A percentile compares a stretch with the other conserved stretches of the same genome.
These are phyloP conservation scores for Macroteleia sp. DNA, from an alignment of 2,888 invertebrate genomes.

Conservation along the genomic window DNA sequence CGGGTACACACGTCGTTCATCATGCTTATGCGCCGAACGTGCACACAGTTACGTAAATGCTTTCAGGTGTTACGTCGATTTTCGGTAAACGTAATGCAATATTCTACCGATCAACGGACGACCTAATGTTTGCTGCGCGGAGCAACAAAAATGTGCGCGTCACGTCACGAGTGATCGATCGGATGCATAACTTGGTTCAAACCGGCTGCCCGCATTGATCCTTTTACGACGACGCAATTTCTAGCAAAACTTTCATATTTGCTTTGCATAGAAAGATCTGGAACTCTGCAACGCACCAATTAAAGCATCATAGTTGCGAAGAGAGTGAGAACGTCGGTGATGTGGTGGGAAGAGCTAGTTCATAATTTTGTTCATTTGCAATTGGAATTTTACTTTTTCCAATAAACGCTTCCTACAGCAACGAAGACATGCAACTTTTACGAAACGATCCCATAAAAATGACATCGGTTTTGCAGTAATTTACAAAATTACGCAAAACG, in stretches of 20 bases:
- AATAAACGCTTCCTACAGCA: too few species aligned
- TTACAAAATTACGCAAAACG: not conserved
- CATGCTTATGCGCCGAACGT: constrained; percentile 43
- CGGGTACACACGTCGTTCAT: constrained; percentile 41
- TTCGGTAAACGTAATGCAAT: constrained; percentile 51
- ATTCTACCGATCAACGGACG: constrained; percentile 17
- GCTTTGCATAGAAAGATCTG: constrained; percentile 23
- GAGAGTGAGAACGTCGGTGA: too few species aligned
- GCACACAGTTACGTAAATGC: constrained; percentile 61
- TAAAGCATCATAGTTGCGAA: too few species aligned
- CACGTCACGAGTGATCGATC: constrained; percentile 38
- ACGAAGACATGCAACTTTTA: too few species aligned
- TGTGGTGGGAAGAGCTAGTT: too few species aligned
- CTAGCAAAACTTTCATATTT: constrained; percentile 24
- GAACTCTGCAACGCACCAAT: not conserved
- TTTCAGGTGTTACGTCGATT: constrained; percentile 59
- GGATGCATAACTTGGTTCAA: constrained; percentile 5
- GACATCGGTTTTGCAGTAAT: not conserved
- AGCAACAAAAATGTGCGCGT: constrained; percentile 37
- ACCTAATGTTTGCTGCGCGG: constrained; percentile 30
- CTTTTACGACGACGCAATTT: not conserved
- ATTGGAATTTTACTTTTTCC: too few species aligned
- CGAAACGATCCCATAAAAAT: too few species aligned
- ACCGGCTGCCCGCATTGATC: constrained; percentile 6
- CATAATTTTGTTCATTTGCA: too few species aligned